A percentile compares a stretch with the other conserved stretches of the same genome.
Conservation (phyloP, 1,140 invertebrate genomes). For the Hydropsyche tenuis region DNA sequence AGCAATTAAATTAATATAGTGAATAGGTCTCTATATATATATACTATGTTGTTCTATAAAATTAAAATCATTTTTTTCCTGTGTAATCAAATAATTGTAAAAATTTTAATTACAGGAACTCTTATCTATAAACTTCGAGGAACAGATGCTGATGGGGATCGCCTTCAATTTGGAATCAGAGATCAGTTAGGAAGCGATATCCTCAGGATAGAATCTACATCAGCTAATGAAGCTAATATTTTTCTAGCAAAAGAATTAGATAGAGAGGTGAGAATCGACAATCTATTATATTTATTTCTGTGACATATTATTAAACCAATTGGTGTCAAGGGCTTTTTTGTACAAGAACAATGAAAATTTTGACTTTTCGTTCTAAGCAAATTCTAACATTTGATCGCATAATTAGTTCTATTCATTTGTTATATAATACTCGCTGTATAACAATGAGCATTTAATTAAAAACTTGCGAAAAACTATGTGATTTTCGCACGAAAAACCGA, state of each 20-base stretch:
- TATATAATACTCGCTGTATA: background rate
- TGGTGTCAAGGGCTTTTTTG: background rate
- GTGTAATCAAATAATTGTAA: too few species aligned
- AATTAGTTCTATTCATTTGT: conserved; percentile 21
- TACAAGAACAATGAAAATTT: conserved; percentile 7
- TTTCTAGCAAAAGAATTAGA: conserved; percentile 89
- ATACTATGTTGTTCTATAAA: too few species aligned
- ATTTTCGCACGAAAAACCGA: conserved; percentile 12
- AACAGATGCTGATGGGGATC: conserved; percentile 85
- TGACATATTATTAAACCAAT: background rate
- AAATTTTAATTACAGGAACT: conserved; percentile 70
- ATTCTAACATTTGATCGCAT: too few species aligned
- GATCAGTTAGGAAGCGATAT: conserved; percentile 82
- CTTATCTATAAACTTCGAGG: conserved; percentile 83
- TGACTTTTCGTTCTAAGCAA: too few species aligned
- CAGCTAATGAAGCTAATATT: conserved; percentile 82
- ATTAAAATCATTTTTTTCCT: too few species aligned
- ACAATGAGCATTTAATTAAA: conserved; percentile 3
- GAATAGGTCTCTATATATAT: background rate
- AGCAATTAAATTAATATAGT: background rate
- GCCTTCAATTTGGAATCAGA: conserved; percentile 81
- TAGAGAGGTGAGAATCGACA: conserved; percentile 73
- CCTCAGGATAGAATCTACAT: conserved; percentile 81
- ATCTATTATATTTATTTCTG: background rate
- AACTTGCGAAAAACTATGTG: conserved; percentile 4